A percentile compares a stretch with the other conserved stretches of the same genome.
Evolutionary conservation across 2,113 vertebrate species (phyloP).

Genomic region (Perca flavescens): DNA sequence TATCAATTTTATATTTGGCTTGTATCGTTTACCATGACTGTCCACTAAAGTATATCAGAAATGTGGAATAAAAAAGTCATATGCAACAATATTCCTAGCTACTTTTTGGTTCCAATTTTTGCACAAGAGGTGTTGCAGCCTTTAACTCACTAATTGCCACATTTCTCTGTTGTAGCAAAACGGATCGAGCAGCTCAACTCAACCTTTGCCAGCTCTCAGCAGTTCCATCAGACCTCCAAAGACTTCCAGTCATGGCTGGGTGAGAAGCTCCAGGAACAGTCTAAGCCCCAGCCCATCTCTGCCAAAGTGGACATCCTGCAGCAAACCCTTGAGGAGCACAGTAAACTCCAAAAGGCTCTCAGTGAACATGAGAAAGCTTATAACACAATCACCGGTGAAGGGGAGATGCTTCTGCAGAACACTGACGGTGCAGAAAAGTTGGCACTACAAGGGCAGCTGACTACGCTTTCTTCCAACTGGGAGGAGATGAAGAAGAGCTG

Average conservation of each 20-base stretch:
- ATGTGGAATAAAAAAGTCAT: neutral
- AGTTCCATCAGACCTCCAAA: conserved; percentile 94
- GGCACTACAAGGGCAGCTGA: conserved; percentile 90
- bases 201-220: conserved; percentile 92
- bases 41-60: neutral
- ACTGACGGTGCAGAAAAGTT: conserved; percentile 92
- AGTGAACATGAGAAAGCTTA: conserved; percentile 85
- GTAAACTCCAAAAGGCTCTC: conserved; percentile 83
- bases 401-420: conserved; percentile 91
- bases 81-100: neutral
- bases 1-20: neutral
- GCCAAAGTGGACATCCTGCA: conserved; percentile 87
- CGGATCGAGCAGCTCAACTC: conserved; percentile 92
- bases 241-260: conserved; percentile 93
- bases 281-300: conserved; percentile 83
- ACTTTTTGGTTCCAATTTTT: neutral
- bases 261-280: conserved; percentile 88
- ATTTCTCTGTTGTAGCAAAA: conserved; percentile 83
- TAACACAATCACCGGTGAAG: conserved; percentile 88
- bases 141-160: conserved; percentile 5
- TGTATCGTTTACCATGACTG: neutral
- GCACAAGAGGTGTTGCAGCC: neutral
- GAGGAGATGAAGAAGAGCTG: conserved; percentile 89
- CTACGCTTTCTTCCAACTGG: conserved; percentile 88
- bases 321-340: conserved; percentile 87